Base-by-base conservation (phyloP, 2,888 invertebrate genomes). In the Euplagia quadripunctaria region DNA sequence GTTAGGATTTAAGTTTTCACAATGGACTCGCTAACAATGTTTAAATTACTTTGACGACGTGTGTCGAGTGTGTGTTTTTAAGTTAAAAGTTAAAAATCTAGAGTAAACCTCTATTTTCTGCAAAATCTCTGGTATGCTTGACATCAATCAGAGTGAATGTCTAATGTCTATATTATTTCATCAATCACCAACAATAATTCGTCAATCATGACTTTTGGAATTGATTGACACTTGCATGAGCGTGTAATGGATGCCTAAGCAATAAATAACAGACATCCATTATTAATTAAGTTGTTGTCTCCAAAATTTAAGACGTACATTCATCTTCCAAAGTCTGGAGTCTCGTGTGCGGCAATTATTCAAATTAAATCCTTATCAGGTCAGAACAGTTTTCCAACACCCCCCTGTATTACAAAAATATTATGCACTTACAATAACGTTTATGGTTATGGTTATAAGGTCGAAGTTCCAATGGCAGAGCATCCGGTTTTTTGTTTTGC, bases 281-380 rank as follows among this genome's bases (percentile, higher is more conserved):
- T 70, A 83, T 85, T 83, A 85, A 82, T 85, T 84, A 81, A 79
- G 76, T 82, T 85, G 85, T 87, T 81, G 84, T 84, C 85, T 84
- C 70, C 72, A 79, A 83, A 84, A 87, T 87, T 87, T 87, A 88
- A 87, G 87, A 86, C 82, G 82, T 82, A 85, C 86, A 94, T 94
- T 94, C 94, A 93, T 94, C 94, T 93, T 93, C 87, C 75, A 85
- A 88, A 91, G 89, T 88, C 90, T 91, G 90, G 88, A 83, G 70
- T 70, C 70, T 87, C 86, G 88, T 88, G 85, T 87, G 87, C 82
- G 79, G 90, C 94, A 94, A 94, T 94, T 94, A 94, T 94, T 94
- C 94, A 94, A 94, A 94, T 94, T 90, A 87, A 84, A 79, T 86
- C 83, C 92, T 94, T 94, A 94, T 94, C 94, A 89, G 89, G 82